Base-by-base conservation (phyloP, 2,888 invertebrate genomes). In the Rhaphigaster nebulosa region DNA sequence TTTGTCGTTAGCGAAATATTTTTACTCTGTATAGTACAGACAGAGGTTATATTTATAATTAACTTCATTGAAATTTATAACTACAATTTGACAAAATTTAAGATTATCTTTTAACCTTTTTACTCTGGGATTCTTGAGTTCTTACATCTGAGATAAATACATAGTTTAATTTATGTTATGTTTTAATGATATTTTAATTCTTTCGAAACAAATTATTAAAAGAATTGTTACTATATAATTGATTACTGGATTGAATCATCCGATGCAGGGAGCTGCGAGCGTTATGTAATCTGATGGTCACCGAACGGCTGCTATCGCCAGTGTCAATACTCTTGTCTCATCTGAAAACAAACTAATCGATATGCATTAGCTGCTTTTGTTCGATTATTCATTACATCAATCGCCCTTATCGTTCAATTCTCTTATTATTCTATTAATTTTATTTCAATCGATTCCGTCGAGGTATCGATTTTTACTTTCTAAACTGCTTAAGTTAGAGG, bases 251-350 rank as follows among this genome's bases (percentile, higher is more conserved):
- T 70, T 38, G 34, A 76, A 76, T 34, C 34, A 34, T 34, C 23
- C 20, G 70, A 76, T 76, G 70, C 70, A 38, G 23, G 8, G 60
- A n/a, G 38, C 20, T 76, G 34, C 6, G 3, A 34, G 1, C n/a
- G 23, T 76, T 34, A 76, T 38, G 70, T 76, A 76, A 76, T 6
- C 20, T 38, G 20, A 76, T 76, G 38, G 34, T 10, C 10, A 76
- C 1, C 38, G 70, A 76, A 76, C 38, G 38, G 23, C 70, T 38
- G 70, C 18, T 70, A 76, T 76, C 70, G 4, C 20, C 20, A 76
- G 34, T 76, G 70, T 76, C 70, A 76, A 76, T 76, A 76, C 20
- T 29, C 70, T 76, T 76, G 34, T 76, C 70, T 76, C 70, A 0
- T 29, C 4, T 38, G 20, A 76, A 76, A 76, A 76, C 70, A 76